Base-by-base conservation (phyloP, 2,888 invertebrate genomes). In the Drosophila rellima region DNA sequence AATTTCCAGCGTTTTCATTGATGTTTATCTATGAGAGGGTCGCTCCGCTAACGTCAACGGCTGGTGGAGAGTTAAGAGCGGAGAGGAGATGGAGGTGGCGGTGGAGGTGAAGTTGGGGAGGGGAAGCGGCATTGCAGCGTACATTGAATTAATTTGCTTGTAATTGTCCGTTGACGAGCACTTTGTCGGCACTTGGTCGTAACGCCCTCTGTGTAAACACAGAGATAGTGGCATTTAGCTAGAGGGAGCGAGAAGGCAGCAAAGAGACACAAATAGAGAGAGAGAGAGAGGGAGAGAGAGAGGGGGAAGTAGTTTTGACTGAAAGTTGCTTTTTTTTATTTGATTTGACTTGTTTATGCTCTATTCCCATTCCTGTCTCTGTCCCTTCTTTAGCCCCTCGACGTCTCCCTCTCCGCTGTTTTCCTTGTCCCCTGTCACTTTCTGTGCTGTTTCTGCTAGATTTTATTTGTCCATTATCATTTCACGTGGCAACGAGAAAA, bases 131-230 rank as follows among this genome's bases (percentile, higher is more conserved):
- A 26, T 23, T 31, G 56, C 55, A 42, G 55, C 42, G 68, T 63
- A 74, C 84, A 70, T 80, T 87, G 73, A 83, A 88, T 83, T 83
- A 83, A 86, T 88, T 83, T 78, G 80, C 80, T 85, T 83, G 82
- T 83, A 88, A 88, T 88, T 83, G 88, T 88, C 71, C 74, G 71
- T 85, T 85, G 88, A 83, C 86, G 78, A 85, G 88, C 88, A 79
- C 82, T 82, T 88, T 82, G 82, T 85, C 86, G 82, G 82, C 88
- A 78, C 70, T 67, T 62, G 72, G 37, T 52, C 67, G 67, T 54
- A 74, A 70, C 80, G 70, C 70, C 74, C 75, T 71, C 84, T 56
- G 40, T 40, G 48, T 45, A 72, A 56, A 72, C 47, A 37, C 7
- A 13, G 35, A 35, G 20, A 47, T 31, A 39, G 40, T 29, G n/a